A percentile compares a stretch with the other conserved stretches of the same genome.
Evolutionary conservation across 2,888 invertebrate genomes (phyloP).

Genomic region (Lepas anatifera): DNA sequence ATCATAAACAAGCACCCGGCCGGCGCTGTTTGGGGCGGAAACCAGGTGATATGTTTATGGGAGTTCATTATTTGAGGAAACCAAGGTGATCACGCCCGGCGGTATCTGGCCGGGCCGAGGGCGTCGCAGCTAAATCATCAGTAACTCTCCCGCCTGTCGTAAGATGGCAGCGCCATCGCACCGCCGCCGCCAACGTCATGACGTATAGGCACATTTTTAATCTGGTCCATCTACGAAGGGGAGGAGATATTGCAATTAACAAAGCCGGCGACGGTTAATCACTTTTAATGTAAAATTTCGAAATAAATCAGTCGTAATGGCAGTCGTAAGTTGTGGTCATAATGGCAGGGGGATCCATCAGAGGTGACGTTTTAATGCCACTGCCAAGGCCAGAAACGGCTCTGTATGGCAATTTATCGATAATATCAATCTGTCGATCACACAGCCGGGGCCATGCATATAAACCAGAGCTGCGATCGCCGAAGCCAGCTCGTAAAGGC

Average conservation of each 20-base stretch:
- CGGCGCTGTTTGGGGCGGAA: conserved; percentile 1
- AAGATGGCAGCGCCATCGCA: neutral
- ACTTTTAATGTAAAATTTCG: conserved; percentile 8
- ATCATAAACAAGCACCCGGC: neutral
- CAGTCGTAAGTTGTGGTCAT: neutral
- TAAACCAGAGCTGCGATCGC: neutral
- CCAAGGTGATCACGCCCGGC: neutral
- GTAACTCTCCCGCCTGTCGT: neutral
- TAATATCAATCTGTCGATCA: conserved; percentile 8
- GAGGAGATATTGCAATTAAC: conserved; percentile 10
- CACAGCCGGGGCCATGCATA: neutral
- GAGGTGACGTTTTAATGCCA: conserved; percentile 3
- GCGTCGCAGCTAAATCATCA: neutral
- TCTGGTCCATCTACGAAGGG: conserved; percentile 10
- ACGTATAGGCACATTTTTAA: conserved; percentile 3
- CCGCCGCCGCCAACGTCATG: neutral
- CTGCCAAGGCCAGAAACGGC: conserved; percentile 6
- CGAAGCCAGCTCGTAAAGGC: too few relatives aligned
- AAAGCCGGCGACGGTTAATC: conserved; percentile 9
- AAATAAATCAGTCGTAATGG: conserved; percentile 5
- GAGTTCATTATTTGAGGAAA: conserved; percentile 6
- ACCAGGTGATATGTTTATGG: conserved; percentile 10
- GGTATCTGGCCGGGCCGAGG: neutral
- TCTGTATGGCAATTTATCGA: conserved; percentile 1
- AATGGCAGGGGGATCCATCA: conserved; percentile 5